Evolutionary conservation across 2,888 invertebrate genomes (phyloP).

Genomic region (Zygothrica quintamaculata): DNA sequence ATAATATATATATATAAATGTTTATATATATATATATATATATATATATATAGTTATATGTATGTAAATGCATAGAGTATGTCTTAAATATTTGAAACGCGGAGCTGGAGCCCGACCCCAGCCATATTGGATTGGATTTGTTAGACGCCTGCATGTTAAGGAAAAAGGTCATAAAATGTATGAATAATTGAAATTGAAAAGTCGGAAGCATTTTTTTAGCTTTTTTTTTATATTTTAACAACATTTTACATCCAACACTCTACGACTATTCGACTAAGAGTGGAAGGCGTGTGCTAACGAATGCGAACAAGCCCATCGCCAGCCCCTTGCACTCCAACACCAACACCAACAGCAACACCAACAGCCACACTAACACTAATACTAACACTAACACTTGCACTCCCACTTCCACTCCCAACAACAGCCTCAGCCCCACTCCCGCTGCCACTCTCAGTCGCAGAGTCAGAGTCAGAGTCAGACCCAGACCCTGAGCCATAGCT

Average conservation of each 20-base stretch:
- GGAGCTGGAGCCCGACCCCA: slow-evolving; percentile 36
- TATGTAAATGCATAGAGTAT: slow-evolving; percentile 43
- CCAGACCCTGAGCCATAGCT: slow-evolving; percentile 3
- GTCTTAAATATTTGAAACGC: slow-evolving; percentile 78
- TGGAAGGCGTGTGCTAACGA: slow-evolving; percentile 39
- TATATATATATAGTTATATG: slow-evolving; percentile 35
- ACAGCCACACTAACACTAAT: neutral
- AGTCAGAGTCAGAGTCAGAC: neutral
- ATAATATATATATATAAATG: slow-evolving; percentile 25
- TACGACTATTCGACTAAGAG: slow-evolving; percentile 1
- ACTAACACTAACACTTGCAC: neutral
- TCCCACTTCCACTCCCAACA: too few relatives aligned
- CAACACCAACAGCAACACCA: neutral
- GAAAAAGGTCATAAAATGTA: slow-evolving; percentile 79
- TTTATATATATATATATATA: slow-evolving; percentile 29
- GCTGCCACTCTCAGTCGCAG: neutral
- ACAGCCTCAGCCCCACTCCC: neutral
- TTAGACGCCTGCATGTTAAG: slow-evolving; percentile 63
- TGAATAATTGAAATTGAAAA: slow-evolving; percentile 83
- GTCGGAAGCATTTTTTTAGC: slow-evolving; percentile 80
- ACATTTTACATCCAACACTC: slow-evolving; percentile 13
- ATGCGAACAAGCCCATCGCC: slow-evolving; percentile 17
- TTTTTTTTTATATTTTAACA: too few relatives aligned
- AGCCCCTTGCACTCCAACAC: neutral
- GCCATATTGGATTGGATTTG: slow-evolving; percentile 50